Conservation (phyloP, 37 sponge, comb jelly and placozoan species). For the Amphimedon queenslandica region DNA sequence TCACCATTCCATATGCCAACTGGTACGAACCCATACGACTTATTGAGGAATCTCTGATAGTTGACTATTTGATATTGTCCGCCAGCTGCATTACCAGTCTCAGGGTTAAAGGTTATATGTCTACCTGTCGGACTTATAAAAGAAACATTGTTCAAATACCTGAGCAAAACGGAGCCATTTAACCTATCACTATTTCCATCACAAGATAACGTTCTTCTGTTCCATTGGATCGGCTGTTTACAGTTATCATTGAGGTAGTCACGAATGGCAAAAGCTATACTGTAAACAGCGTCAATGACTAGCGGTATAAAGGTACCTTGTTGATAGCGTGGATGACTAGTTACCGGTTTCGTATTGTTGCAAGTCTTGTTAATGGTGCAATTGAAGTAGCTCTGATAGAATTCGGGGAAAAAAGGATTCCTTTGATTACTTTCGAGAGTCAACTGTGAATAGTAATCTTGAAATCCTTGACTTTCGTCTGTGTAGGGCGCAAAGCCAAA, state of each 20-base stretch:
- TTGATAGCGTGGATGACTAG: background rate
- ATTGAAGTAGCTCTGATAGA: slow-evolving; percentile 9
- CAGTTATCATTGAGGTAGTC: slow-evolving; percentile 52
- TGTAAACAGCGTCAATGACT: slow-evolving; percentile 69
- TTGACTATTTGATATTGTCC: slow-evolving; percentile 34
- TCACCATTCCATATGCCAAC: slow-evolving; percentile 41
- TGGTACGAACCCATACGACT: background rate
- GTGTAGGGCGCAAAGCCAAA: slow-evolving; percentile 49
- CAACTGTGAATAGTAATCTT: slow-evolving; percentile 41
- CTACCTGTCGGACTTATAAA: slow-evolving; percentile 31
- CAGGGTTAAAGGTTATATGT: slow-evolving; percentile 31
- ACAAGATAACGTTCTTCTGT: slow-evolving; percentile 16
- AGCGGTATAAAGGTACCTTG: slow-evolving; percentile 51
- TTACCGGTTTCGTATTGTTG: background rate
- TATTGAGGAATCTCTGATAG: slow-evolving; percentile 7
- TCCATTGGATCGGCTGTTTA: slow-evolving; percentile 7
- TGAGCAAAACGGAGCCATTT: slow-evolving; percentile 9
- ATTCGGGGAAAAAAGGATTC: slow-evolving; percentile 51
- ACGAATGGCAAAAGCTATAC: slow-evolving; percentile 55
- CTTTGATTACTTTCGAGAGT: slow-evolving; percentile 28
- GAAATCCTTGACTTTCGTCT: slow-evolving; percentile 7
- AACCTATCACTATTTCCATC: slow-evolving; percentile 3
- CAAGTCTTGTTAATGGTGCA: slow-evolving; percentile 12
- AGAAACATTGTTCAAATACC: slow-evolving; percentile 24
- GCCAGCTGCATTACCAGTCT: slow-evolving; percentile 18